Percentiles rank a stretch among this genome's conserved stretches.
Conservation (phyloP, 2,797 vertebrate genomes). For the Sebastes itinus region DNA sequence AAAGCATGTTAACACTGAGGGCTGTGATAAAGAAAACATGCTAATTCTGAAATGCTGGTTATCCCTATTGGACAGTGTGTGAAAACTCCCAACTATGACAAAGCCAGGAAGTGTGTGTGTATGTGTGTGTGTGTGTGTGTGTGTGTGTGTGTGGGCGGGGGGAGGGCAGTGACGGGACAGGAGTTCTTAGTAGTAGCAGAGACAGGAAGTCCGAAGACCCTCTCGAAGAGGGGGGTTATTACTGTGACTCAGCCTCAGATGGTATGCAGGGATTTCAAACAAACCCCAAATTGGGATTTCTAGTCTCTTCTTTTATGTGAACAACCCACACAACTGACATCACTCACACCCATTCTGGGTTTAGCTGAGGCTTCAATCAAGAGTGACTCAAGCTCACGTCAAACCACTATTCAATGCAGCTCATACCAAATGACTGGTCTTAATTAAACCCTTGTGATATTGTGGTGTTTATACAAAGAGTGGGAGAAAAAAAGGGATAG, state of each 20-base stretch:
- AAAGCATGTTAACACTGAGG: neutral
- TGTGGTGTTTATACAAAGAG: no score
- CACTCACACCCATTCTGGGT: neutral
- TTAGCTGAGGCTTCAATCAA: neutral
- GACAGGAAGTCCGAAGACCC: conserved; percentile 43
- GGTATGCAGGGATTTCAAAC: conserved; percentile 28
- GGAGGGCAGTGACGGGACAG: neutral
- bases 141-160: neutral
- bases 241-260: conserved; percentile 16
- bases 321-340: neutral
- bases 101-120: conserved; percentile 22
- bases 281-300: neutral
- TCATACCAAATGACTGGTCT: neutral
- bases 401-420: neutral
- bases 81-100: conserved; percentile 25
- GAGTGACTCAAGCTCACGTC: neutral
- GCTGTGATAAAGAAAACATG: neutral
- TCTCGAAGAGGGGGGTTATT: neutral
- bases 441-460: no score
- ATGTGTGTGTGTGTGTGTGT: no score
- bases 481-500: no score
- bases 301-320: neutral
- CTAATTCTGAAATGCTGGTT: neutral
- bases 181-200: neutral
- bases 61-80: neutral